Evolutionary conservation across 2,797 vertebrate genomes (phyloP).

Genomic region (Rhynchotus rufescens): DNA sequence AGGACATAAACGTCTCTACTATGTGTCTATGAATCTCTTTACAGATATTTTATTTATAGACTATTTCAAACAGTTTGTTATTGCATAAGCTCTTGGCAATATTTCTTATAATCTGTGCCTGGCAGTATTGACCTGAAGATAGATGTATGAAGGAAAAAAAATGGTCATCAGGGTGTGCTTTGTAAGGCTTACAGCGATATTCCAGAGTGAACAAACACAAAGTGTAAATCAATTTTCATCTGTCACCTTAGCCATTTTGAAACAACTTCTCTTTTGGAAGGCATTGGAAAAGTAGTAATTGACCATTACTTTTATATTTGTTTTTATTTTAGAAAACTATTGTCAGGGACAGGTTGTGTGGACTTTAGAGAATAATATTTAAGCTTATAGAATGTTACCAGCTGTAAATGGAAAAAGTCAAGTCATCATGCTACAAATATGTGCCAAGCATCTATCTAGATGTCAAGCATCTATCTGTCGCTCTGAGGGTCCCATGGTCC

Average conservation of each 20-base stretch:
- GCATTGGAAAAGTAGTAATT: conserved; percentile 21
- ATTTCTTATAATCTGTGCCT: conserved; percentile 61
- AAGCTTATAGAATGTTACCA: not conserved
- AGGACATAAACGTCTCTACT: conserved; percentile 48
- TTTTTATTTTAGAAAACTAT: conserved; percentile 24
- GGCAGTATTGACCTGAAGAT: conserved; percentile 55
- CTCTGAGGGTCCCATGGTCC: not conserved
- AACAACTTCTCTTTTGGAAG: conserved; percentile 27
- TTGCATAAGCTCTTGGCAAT: conserved; percentile 70
- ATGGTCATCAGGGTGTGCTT: conserved; percentile 56
- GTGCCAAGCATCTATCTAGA: not conserved
- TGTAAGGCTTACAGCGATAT: conserved; percentile 34
- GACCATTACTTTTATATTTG: conserved; percentile 38
- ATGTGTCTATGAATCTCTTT: conserved; percentile 54
- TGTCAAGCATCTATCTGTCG: not conserved
- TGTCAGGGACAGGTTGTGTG: conserved; percentile 45
- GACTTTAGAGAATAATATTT: not conserved
- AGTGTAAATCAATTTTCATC: conserved; percentile 51
- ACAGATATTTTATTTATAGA: conserved; percentile 76
- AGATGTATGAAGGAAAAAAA: conserved; percentile 27
- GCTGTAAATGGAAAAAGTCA: not conserved
- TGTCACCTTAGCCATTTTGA: conserved; percentile 24
- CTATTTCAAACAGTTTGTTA: conserved; percentile 75
- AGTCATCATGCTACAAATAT: not conserved
- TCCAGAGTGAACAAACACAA: conserved; percentile 47